Base-by-base conservation (phyloP, 1,140 invertebrate species). In the Whitmania pigra region DNA sequence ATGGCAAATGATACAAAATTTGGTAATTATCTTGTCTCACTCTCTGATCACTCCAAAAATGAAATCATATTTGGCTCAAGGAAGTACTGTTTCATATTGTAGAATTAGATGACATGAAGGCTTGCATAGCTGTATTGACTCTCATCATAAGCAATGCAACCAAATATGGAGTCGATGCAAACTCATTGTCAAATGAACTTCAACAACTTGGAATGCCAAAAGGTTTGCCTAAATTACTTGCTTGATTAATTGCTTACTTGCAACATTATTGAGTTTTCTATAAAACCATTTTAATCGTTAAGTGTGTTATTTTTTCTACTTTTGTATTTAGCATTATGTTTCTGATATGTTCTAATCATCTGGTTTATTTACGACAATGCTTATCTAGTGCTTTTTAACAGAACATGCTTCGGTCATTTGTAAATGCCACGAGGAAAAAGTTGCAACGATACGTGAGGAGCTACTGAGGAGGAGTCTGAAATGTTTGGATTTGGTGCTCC, bases 131-230 rank as follows among this genome's bases (percentile, higher is more conserved):
- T 49, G 88, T 88, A 43, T 76, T 91, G 18, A 82, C 86, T 53
- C 90, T 87, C 77, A 87, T 91, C 71, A 79, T 91, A 0, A 84
- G 83, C 25, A 88, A 86, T 72, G 87, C 89, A 0, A 81, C 86
- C 5, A 86, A 87, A 69, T 86, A 88, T 77, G 85, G 83, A 69
- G 87, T 88, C 36, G 86, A 86, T 71, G 85, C 86, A 29, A 84
- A 85, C 11, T 77, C 79, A 7, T 81, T 92, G 60, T 85, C 85
- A 1, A 88, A 86, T 77, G 90, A 92, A 83, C 83, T 92, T 29
- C 89, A 91, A 76, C 86, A 87, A 77, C 83, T 92, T 22, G 90
- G 90, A 27, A 82, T 92, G 40, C 89, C 89, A 3, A 85, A 87
- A 79, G 83, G 83, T 84, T 25, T 7, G 20, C 27, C 20, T 25